These are phyloP conservation scores for Leucophenga maculata DNA, from an alignment of 2,888 invertebrate species.

Conservation along the genomic window DNA sequence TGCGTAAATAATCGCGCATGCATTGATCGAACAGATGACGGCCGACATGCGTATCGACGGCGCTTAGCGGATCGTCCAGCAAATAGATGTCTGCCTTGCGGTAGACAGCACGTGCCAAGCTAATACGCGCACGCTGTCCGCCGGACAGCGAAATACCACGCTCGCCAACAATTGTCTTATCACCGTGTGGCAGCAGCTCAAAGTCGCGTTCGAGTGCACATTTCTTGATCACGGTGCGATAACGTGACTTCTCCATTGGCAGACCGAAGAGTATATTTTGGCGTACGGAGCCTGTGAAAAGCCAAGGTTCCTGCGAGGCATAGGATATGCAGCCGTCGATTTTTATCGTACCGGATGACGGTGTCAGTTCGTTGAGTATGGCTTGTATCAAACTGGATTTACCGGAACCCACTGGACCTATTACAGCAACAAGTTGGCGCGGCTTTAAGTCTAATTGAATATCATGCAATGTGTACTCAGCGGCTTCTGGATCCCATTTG, in stretches of 20 bases:
- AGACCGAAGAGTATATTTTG: constrained; percentile 78
- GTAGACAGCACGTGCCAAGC: constrained; percentile 89
- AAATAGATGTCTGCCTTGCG: constrained; percentile 89
- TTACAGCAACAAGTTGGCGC: constrained; percentile 79
- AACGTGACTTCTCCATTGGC: constrained; percentile 76
- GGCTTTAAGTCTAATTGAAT: constrained; percentile 78
- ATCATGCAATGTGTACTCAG: constrained; percentile 79
- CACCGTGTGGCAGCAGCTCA: constrained; percentile 75
- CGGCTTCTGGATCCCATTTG: constrained; percentile 78
- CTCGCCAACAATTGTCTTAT: constrained; percentile 82
- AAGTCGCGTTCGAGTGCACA: constrained; percentile 75
- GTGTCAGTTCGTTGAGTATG: constrained; percentile 74
- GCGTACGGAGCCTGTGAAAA: constrained; percentile 80
- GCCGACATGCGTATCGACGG: constrained; percentile 93
- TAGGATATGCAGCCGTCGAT: constrained; percentile 80
- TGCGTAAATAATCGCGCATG: constrained; percentile 73
- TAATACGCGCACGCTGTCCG: constrained; percentile 90
- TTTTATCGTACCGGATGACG: constrained; percentile 74
- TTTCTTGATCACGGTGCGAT: constrained; percentile 74
- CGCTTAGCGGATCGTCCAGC: constrained; percentile 92
- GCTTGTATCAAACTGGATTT: constrained; percentile 76
- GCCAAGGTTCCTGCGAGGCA: constrained; percentile 89
- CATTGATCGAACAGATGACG: constrained; percentile 85
- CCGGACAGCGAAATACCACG: constrained; percentile 88
- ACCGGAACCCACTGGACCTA: constrained; percentile 82